A percentile compares a stretch with the other conserved stretches of the same genome.
These are phyloP conservation scores for Falco biarmicus DNA, from an alignment of 2,797 vertebrate species.

Conservation along the genomic window DNA sequence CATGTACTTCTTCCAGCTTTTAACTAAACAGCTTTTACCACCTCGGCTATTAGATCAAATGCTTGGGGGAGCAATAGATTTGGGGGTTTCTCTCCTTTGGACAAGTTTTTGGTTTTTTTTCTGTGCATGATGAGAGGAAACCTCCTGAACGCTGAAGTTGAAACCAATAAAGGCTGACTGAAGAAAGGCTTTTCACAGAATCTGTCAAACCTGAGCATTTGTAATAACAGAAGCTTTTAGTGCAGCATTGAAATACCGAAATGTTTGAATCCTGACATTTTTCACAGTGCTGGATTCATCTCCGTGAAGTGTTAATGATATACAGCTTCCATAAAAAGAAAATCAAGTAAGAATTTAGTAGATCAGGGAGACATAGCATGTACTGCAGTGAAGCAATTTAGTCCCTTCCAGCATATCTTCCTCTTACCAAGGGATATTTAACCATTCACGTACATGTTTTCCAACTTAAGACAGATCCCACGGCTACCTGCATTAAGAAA, in stretches of 20 bases:
- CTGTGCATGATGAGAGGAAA: background rate
- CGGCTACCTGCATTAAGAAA: background rate
- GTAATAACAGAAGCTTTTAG: background rate
- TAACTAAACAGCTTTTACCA: background rate
- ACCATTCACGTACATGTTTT: accelerated
- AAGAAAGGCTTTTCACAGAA: background rate
- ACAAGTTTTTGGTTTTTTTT: background rate
- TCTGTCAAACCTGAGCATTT: background rate
- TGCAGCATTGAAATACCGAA: background rate
- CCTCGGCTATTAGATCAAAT: background rate
- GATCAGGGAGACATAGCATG: background rate
- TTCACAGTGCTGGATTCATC: background rate
- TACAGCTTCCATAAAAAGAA: background rate
- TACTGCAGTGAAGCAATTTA: background rate
- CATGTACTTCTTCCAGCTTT: background rate
- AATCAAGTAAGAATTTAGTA: background rate
- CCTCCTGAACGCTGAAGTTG: background rate
- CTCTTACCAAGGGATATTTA: background rate
- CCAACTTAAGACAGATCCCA: background rate
- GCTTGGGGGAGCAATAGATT: background rate
- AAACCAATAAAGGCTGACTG: background rate
- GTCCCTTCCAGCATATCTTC: background rate
- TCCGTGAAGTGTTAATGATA: background rate
- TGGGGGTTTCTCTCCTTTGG: background rate
- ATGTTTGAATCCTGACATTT: background rate